phyloP scores from a whole-genome alignment of 2,113 vertebrate genomes.

The Phalacrocorax brasilianus region DNA sequence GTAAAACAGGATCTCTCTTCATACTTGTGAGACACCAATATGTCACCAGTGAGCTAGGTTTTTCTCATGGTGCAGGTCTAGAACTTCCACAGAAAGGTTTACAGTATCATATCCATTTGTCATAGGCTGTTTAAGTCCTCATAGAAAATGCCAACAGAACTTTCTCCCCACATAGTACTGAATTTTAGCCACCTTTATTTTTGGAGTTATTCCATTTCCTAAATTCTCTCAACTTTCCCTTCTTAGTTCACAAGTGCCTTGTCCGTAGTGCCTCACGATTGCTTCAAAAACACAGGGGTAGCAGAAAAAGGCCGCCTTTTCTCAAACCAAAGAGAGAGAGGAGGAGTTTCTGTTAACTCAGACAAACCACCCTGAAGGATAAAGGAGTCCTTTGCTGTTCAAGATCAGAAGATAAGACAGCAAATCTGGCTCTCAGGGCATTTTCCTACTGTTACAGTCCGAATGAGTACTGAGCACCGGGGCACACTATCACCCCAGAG shows the following conservation, averaged over 20 bases:
- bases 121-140: background rate
- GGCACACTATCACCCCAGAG: background rate
- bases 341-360: background rate
- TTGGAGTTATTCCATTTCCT: background rate
- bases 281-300: background rate
- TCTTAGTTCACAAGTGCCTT: background rate
- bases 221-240: background rate
- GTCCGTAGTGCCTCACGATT: background rate
- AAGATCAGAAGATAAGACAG: background rate
- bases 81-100: background rate
- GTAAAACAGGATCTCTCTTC: background rate
- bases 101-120: background rate
- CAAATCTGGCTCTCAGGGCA: background rate
- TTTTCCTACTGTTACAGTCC: background rate
- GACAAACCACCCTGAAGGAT: background rate
- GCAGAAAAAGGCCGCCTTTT: background rate
- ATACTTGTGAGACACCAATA: background rate
- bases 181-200: background rate
- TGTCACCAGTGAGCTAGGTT: background rate
- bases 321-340: background rate
- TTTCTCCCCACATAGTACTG: background rate
- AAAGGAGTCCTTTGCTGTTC: background rate
- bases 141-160: background rate
- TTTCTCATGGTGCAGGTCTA: background rate
- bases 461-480: background rate